Evolutionary conservation across 1,140 invertebrate species (phyloP).

Genomic region (Neodiprion fabricii): DNA sequence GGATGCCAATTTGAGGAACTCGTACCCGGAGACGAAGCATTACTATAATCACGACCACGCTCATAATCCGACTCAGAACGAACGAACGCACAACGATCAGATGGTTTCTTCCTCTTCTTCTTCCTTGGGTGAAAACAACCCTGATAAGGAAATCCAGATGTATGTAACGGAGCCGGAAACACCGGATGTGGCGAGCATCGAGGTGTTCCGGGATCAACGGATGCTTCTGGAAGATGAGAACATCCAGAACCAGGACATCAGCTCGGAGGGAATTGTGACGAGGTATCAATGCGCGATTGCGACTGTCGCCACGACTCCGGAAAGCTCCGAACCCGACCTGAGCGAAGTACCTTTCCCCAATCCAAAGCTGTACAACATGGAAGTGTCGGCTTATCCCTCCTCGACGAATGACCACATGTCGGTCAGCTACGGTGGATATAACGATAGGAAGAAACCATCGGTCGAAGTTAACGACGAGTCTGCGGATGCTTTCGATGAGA

Average conservation of each 20-base stretch:
- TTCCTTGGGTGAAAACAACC: neutral
- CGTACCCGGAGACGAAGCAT: neutral
- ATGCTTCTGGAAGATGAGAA: slow-evolving; percentile 37
- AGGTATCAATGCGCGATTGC: slow-evolving; percentile 53
- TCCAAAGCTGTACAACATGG: neutral
- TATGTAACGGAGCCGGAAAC: neutral
- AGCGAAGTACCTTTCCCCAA: neutral
- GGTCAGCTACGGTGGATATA: neutral
- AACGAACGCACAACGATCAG: neutral
- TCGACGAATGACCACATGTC: neutral
- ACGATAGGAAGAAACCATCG: neutral
- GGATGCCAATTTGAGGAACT: neutral
- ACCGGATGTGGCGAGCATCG: neutral
- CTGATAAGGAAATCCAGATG: neutral
- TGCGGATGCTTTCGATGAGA: slow-evolving; percentile 36
- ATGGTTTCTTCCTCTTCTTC: neutral
- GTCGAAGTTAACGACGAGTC: neutral
- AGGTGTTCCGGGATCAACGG: neutral
- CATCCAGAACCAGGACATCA: slow-evolving; percentile 57
- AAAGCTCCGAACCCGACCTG: slow-evolving; percentile 27
- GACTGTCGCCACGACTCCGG: slow-evolving; percentile 43
- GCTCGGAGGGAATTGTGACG: slow-evolving; percentile 51
- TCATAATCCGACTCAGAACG: neutral
- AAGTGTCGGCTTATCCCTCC: neutral
- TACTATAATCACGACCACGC: neutral